phyloP scores from a whole-genome alignment of 2,113 vertebrate genomes.

The Malurus elegans region DNA sequence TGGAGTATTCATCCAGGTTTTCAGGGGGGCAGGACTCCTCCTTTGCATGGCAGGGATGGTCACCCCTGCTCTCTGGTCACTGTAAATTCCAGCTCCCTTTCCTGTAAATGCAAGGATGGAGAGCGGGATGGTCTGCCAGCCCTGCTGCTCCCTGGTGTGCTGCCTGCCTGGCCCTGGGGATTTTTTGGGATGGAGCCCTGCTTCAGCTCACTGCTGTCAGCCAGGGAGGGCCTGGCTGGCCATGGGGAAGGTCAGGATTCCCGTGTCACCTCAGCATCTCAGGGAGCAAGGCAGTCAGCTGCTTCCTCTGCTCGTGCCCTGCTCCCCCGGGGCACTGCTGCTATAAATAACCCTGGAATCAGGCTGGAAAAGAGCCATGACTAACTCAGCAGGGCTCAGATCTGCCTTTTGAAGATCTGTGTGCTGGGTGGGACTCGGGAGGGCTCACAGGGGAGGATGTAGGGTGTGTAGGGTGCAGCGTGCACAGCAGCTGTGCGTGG shows the following conservation, averaged over 20 bases:
- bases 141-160: accelerated
- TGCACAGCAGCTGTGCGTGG: accelerated
- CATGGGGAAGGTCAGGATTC: neutral
- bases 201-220: neutral
- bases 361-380: neutral
- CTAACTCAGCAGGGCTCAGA: neutral
- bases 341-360: neutral
- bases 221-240: neutral
- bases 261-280: neutral
- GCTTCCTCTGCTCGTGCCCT: neutral
- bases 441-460: neutral
- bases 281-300: neutral
- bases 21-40: neutral
- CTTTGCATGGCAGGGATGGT: neutral
- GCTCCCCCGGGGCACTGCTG: neutral
- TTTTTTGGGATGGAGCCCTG: neutral
- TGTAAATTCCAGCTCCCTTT: neutral
- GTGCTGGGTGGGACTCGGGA: neutral
- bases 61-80: neutral
- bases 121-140: neutral
- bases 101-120: neutral
- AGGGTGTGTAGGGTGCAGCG: neutral
- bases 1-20: neutral
- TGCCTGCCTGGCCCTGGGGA: neutral
- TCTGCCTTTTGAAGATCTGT: neutral